Conservation (phyloP, 2,113 vertebrate species). For the Engystomops pustulosus region DNA sequence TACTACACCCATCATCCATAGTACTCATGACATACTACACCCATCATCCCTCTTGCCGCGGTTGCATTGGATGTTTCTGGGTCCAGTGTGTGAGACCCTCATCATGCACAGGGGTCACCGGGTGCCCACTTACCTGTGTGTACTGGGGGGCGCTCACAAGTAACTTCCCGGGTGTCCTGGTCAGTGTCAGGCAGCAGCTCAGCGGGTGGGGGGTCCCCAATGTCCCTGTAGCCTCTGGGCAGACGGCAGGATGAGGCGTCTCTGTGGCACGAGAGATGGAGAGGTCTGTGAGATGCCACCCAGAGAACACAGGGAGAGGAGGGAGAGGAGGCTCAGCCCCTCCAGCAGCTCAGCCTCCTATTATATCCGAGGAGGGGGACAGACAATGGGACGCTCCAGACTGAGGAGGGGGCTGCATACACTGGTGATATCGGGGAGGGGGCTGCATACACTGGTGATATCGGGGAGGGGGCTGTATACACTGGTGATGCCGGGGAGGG, state of each 20-base stretch:
- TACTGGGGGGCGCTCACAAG: background rate
- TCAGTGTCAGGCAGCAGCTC: constrained; percentile 11
- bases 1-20: background rate
- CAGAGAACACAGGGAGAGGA: background rate
- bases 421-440: background rate
- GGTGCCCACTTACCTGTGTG: constrained; percentile 26
- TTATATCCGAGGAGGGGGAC: background rate
- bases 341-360: background rate
- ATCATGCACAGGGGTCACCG: too few species aligned
- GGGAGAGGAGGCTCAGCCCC: background rate
- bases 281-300: background rate
- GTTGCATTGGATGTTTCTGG: too few species aligned
- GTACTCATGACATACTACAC: background rate
- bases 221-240: background rate
- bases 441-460: background rate
- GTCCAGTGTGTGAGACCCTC: too few species aligned
- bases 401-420: background rate
- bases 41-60: too few species aligned
- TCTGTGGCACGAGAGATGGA: background rate
- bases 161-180: constrained; percentile 33
- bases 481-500: background rate
- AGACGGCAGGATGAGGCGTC: background rate
- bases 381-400: background rate
- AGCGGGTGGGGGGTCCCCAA: constrained; percentile 26
- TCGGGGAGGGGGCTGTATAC: background rate